phyloP scores from a whole-genome alignment of 2,113 vertebrate species.

The Microcebus griseorufus region DNA sequence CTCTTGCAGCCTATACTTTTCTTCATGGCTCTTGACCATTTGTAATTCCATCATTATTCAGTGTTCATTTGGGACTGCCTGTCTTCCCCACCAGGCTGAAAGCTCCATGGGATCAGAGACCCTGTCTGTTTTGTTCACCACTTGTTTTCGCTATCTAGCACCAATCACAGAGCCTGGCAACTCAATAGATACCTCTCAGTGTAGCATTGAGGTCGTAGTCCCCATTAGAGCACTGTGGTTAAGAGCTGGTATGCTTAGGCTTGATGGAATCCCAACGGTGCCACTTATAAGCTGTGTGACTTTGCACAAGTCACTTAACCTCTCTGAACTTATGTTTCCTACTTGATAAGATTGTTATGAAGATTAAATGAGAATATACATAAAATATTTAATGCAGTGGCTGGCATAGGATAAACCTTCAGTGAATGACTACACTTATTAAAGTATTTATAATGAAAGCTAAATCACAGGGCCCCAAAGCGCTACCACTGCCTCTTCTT shows the following conservation, averaged over 20 bases:
- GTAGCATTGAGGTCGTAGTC: not conserved
- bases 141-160: not conserved
- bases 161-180: not conserved
- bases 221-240: not conserved
- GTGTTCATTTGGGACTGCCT: not conserved
- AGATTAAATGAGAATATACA: not conserved
- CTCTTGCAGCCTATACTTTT: not conserved
- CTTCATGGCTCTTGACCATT: not conserved
- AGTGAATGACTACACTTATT: not conserved
- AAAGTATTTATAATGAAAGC: slow-evolving; percentile 27
- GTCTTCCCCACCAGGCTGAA: not conserved
- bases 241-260: not conserved
- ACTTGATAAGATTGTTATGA: not conserved
- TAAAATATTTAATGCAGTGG: not conserved
- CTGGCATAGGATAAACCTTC: not conserved
- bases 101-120: not conserved
- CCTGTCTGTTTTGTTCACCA: not conserved
- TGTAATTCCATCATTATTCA: not conserved
- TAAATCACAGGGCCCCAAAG: not conserved
- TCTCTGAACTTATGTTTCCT: not conserved
- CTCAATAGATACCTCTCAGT: not conserved
- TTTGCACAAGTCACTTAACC: not conserved
- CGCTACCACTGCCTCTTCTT: not conserved
- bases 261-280: not conserved
- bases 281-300: not conserved